Evolutionary conservation across 2,888 invertebrate species (phyloP).

Genomic region (Drosophila percnosoma): DNA sequence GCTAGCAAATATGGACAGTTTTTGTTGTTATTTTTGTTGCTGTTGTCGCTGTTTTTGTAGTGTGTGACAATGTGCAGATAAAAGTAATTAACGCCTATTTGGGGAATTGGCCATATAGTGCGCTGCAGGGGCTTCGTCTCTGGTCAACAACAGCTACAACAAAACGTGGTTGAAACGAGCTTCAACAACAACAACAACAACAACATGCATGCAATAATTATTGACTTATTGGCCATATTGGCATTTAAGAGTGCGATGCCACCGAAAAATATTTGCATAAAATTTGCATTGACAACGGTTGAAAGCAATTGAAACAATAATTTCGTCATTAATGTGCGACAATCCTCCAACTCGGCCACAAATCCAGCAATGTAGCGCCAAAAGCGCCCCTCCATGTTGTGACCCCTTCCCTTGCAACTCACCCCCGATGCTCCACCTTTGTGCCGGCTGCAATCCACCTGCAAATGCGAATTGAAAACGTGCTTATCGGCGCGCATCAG

Average conservation of each 20-base stretch:
- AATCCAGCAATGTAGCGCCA: not conserved
- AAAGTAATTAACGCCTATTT: constrained; percentile 80
- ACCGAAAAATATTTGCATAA: constrained; percentile 75
- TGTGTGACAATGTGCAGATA: constrained; percentile 68
- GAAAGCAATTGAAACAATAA: constrained; percentile 82
- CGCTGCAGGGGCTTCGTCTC: not conserved
- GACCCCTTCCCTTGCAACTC: not conserved
- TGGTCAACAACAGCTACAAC: constrained; percentile 37
- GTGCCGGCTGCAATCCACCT: constrained; percentile 26
- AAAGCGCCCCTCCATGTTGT: constrained; percentile 16
- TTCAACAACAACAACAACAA: constrained; percentile 19
- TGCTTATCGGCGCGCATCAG: constrained; percentile 81
- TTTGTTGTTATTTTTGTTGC: constrained; percentile 20
- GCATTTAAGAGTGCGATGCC: constrained; percentile 63
- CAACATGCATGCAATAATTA: constrained; percentile 64
- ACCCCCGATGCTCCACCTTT: not conserved
- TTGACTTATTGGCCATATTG: constrained; percentile 80
- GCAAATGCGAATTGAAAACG: constrained; percentile 74
- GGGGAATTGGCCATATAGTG: constrained; percentile 51
- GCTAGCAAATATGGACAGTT: constrained; percentile 19
- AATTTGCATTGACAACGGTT: constrained; percentile 81
- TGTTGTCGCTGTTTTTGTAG: constrained; percentile 29
- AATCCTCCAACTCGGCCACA: constrained; percentile 37
- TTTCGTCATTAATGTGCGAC: constrained; percentile 81
- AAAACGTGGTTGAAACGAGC: constrained; percentile 18